A percentile compares a stretch with the other conserved stretches of the same genome.
These are phyloP conservation scores for Seladonia tumulorum DNA, from an alignment of 2,888 invertebrate genomes.

Conservation along the genomic window DNA sequence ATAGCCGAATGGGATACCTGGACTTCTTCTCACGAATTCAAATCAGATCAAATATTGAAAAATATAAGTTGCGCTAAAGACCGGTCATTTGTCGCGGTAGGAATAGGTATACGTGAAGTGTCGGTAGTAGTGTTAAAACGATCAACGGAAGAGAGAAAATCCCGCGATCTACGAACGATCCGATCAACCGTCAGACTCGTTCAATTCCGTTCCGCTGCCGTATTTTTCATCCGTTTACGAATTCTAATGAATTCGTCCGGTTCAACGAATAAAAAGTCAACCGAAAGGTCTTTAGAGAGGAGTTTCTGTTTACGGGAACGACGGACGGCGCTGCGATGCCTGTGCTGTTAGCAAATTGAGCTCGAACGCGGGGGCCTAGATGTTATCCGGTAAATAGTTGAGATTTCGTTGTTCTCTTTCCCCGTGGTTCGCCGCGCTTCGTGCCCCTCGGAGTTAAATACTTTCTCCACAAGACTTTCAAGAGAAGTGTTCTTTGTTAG, in stretches of 20 bases:
- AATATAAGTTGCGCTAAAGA: too few species aligned
- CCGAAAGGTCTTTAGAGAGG: neutral
- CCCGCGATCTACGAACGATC: too few species aligned
- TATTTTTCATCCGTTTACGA: neutral
- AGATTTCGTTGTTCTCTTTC: neutral
- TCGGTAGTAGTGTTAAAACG: too few species aligned
- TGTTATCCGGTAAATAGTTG: neutral
- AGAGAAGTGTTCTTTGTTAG: conserved; percentile 6
- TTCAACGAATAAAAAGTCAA: neutral
- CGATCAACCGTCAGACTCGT: neutral
- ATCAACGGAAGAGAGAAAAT: neutral
- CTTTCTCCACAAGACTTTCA: neutral
- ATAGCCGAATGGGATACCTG: too few species aligned
- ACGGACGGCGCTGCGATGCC: neutral
- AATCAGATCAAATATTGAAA: too few species aligned
- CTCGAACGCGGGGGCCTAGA: neutral
- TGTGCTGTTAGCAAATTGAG: neutral
- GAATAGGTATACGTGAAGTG: too few species aligned
- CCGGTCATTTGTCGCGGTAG: too few species aligned
- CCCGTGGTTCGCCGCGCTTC: neutral
- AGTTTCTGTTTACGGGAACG: neutral
- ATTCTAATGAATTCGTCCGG: neutral
- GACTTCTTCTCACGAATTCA: too few species aligned
- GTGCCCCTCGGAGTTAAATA: neutral
- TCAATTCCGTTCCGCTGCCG: too few species aligned